Conservation (phyloP, 2,797 vertebrate species). For the Kryptolebias ocellatus region DNA sequence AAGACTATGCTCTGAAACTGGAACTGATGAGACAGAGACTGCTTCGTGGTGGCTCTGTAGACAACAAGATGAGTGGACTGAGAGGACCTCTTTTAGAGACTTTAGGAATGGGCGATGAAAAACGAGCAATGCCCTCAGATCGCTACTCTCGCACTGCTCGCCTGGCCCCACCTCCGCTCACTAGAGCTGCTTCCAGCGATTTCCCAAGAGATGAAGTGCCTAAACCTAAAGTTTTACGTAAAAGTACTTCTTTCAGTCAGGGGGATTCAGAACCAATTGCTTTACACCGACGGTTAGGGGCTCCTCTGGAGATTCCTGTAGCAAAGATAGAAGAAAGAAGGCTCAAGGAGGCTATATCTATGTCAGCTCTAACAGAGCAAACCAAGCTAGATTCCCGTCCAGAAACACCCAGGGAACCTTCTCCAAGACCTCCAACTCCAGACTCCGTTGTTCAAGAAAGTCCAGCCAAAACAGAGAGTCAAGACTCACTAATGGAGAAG, state of each 20-base stretch:
- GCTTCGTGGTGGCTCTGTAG: slow-evolving; percentile 87
- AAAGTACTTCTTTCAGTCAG: slow-evolving; percentile 96
- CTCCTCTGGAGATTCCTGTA: slow-evolving; percentile 93
- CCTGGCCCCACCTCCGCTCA: slow-evolving; percentile 81
- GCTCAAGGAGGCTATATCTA: slow-evolving; percentile 92
- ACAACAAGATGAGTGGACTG: slow-evolving; percentile 94
- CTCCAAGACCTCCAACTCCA: slow-evolving; percentile 69
- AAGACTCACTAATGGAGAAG: slow-evolving; percentile 69
- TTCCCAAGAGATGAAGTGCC: slow-evolving; percentile 84
- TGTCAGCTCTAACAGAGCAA: slow-evolving; percentile 91
- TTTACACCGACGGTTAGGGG: slow-evolving; percentile 90
- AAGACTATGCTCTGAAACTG: slow-evolving; percentile 92
- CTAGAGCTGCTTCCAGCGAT: slow-evolving; percentile 91
- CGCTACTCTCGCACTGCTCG: slow-evolving; percentile 77
- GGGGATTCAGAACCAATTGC: slow-evolving; percentile 91
- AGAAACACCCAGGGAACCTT: slow-evolving; percentile 70
- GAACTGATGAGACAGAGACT: slow-evolving; percentile 94
- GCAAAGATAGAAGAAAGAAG: slow-evolving; percentile 86
- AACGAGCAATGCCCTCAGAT: slow-evolving; percentile 71
- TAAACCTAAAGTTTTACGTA: slow-evolving; percentile 87
- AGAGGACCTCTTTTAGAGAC: slow-evolving; percentile 95
- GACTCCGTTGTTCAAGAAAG: slow-evolving; percentile 66
- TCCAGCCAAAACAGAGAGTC: slow-evolving; percentile 66
- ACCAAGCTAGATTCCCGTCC: slow-evolving; percentile 78
- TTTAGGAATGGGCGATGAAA: slow-evolving; percentile 87